A percentile compares a stretch with the other conserved stretches of the same genome.
Evolutionary conservation across 2,797 vertebrate genomes (phyloP).

Genomic region (Macrochelys suwanniensis): DNA sequence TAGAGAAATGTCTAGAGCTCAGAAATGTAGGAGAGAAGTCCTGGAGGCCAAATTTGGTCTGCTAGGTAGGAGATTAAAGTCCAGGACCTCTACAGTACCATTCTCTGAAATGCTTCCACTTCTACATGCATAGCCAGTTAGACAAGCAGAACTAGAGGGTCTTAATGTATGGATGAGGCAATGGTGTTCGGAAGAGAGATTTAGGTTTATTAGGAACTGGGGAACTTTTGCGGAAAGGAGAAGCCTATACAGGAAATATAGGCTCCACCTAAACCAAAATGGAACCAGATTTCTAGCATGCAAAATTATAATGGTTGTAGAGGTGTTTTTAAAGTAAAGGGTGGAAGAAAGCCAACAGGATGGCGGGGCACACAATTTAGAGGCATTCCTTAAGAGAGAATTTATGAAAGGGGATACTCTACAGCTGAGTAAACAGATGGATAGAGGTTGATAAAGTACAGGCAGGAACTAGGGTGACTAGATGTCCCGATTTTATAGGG

Average conservation of each 20-base stretch:
- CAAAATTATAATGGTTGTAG: not conserved
- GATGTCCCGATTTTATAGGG: no score
- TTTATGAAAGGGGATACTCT: not conserved
- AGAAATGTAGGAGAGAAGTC: not conserved
- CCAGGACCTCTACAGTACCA: not conserved
- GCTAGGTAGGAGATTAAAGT: not conserved
- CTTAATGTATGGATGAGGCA: not conserved
- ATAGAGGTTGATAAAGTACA: not conserved
- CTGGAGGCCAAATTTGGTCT: not conserved
- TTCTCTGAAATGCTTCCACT: not conserved
- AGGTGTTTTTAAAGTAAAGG: not conserved
- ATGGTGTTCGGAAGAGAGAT: not conserved
- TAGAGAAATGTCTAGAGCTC: not conserved
- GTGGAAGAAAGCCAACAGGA: not conserved
- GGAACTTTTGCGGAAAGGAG: not conserved
- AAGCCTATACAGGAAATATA: not conserved
- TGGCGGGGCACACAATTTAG: not conserved
- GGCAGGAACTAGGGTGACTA: not conserved
- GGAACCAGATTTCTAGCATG: not conserved
- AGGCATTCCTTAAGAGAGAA: not conserved
- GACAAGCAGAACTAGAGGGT: not conserved
- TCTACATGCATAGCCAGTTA: not conserved
- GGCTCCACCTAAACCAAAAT: not conserved
- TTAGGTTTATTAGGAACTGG: not conserved
- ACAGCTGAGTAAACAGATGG: not conserved